Percentiles rank a stretch among this genome's conserved stretches.
Conservation (phyloP, 2,888 invertebrate genomes). For the Baccha elongata region DNA sequence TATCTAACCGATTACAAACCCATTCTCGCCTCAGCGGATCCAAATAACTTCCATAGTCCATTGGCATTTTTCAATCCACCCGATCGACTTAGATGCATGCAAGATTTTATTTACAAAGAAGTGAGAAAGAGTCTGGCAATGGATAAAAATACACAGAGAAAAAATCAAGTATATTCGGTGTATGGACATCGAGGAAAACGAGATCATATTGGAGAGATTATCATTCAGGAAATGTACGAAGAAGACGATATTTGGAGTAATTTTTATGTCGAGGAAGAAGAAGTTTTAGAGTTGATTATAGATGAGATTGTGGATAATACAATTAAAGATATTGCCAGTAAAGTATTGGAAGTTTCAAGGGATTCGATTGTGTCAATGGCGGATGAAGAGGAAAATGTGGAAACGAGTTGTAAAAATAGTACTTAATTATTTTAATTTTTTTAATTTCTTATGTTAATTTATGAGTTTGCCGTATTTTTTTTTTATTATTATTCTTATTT, state of each 20-base stretch:
- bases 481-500: constrained; percentile 6
- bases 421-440: constrained; percentile 45
- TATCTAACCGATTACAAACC: constrained; percentile 82
- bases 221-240: constrained; percentile 87
- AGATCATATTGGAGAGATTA: constrained; percentile 88
- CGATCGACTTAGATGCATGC: constrained; percentile 82
- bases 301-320: constrained; percentile 84
- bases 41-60: constrained; percentile 81
- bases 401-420: constrained; percentile 40
- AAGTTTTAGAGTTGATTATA: constrained; percentile 85
- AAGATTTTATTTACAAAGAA: constrained; percentile 83
- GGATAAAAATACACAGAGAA: constrained; percentile 83
- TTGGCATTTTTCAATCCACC: constrained; percentile 81
- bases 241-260: constrained; percentile 90
- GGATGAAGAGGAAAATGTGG: constrained; percentile 6
- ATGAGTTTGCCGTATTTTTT: constrained; percentile 47
- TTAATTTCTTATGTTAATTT: constrained; percentile 44
- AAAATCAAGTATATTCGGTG: constrained; percentile 75
- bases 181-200: constrained; percentile 86
- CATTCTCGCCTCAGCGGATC: constrained; percentile 77
- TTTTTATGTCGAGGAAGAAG: constrained; percentile 88
- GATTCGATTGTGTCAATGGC: constrained; percentile 16
- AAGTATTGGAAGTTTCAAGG: constrained; percentile 67
- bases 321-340: constrained; percentile 81
- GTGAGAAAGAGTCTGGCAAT: constrained; percentile 83